phyloP scores from a whole-genome alignment of 2,113 vertebrate species.

The Accipiter cooperii region DNA sequence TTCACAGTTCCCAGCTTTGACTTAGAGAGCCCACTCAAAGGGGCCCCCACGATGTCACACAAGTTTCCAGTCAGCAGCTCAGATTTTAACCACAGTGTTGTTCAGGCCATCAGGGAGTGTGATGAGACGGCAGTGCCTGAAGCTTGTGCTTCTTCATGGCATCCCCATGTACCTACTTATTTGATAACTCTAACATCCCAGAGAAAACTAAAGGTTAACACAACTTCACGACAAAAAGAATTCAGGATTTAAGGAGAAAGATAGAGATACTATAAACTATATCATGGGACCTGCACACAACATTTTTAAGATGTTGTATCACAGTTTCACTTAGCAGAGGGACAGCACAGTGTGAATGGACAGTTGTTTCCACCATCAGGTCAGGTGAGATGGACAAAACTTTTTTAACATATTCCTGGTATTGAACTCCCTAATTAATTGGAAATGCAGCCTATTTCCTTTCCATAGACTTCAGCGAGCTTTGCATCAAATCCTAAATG shows the following conservation, averaged over 20 bases:
- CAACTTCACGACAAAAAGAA: background rate
- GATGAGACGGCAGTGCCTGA: background rate
- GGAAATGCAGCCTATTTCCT: background rate
- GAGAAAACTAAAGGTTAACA: background rate
- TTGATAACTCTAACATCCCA: background rate
- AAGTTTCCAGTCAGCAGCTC: background rate
- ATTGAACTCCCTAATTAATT: background rate
- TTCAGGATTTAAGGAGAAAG: background rate
- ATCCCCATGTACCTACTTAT: background rate
- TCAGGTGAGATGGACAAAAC: background rate
- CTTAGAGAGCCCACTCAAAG: background rate
- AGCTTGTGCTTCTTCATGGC: background rate
- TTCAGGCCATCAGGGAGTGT: background rate
- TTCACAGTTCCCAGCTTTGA: background rate
- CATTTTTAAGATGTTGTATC: background rate
- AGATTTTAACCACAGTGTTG: background rate
- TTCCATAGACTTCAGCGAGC: background rate
- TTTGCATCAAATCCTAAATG: background rate
- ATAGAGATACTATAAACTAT: background rate
- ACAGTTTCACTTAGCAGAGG: background rate
- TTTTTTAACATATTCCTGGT: background rate
- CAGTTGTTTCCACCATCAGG: background rate
- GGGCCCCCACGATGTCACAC: background rate
- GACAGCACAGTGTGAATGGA: background rate
- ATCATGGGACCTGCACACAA: background rate